Conservation (phyloP, 2,888 invertebrate species). For the Philopedon plagiatum region DNA sequence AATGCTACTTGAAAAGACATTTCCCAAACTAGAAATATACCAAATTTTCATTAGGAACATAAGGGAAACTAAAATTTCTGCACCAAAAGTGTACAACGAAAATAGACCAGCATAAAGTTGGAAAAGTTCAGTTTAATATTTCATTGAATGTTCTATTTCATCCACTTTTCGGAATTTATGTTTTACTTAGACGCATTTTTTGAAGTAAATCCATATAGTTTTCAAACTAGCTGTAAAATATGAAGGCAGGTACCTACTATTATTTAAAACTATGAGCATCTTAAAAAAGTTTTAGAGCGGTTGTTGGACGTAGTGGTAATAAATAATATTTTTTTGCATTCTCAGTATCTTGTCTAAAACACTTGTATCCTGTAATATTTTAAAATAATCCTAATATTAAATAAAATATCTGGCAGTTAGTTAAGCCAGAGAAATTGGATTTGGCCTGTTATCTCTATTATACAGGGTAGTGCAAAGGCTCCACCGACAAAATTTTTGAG, state of each 20-base stretch:
- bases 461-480: too few species aligned
- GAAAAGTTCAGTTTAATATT: conserved; percentile 7
- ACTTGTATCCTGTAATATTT: too few species aligned
- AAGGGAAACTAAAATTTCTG: background rate
- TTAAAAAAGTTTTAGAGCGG: background rate
- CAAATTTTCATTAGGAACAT: background rate
- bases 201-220: conserved; percentile 1
- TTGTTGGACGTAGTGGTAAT: too few species aligned
- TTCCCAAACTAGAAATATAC: background rate
- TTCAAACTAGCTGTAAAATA: background rate
- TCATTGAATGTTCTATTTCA: background rate
- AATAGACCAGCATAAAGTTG: background rate
- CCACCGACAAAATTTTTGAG: too few species aligned
- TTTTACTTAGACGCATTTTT: background rate
- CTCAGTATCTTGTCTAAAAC: too few species aligned
- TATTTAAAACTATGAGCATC: background rate
- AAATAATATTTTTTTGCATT: too few species aligned
- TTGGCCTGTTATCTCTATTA: too few species aligned
- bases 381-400: too few species aligned
- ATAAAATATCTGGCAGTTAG: too few species aligned
- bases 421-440: too few species aligned
- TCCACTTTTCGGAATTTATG: conserved; percentile 7
- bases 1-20: background rate
- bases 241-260: background rate
- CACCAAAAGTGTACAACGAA: background rate